Evolutionary conservation across 2,113 vertebrate genomes (phyloP).

Genomic region (Verasper variegatus): DNA sequence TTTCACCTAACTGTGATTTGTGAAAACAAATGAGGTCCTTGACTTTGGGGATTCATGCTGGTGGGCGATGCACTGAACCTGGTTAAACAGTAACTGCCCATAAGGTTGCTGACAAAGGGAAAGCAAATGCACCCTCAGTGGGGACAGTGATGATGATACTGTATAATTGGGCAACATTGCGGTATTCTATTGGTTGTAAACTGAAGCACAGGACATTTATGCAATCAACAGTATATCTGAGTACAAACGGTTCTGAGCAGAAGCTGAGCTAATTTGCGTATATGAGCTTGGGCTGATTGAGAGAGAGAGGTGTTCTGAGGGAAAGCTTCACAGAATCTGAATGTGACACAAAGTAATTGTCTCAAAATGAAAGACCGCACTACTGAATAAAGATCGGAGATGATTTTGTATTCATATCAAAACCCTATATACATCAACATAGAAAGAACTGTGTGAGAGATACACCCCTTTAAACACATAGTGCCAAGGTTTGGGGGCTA

Average conservation of each 20-base stretch:
- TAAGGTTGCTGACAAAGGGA: background rate
- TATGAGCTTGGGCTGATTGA: background rate
- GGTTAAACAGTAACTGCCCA: background rate
- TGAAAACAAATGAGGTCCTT: background rate
- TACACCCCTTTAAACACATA: background rate
- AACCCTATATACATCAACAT: background rate
- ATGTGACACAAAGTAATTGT: too few species aligned
- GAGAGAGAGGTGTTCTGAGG: background rate
- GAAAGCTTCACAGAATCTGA: too few species aligned
- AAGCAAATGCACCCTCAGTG: background rate
- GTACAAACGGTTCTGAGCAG: background rate
- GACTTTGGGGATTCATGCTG: background rate
- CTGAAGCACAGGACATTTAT: background rate
- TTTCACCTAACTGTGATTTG: background rate
- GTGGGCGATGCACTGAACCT: too few species aligned
- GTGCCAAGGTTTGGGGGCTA: background rate
- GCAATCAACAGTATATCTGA: background rate
- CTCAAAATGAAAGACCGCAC: too few species aligned
- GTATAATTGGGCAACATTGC: background rate
- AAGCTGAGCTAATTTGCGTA: background rate
- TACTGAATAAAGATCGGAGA: background rate
- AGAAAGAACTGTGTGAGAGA: background rate
- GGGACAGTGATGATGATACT: background rate
- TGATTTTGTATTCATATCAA: background rate
- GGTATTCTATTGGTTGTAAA: background rate